Evolutionary conservation across 2,888 invertebrate genomes (phyloP), one percentile per base, ranked within the genome.

Genomic region (Ferdinandea cuprea): DNA sequence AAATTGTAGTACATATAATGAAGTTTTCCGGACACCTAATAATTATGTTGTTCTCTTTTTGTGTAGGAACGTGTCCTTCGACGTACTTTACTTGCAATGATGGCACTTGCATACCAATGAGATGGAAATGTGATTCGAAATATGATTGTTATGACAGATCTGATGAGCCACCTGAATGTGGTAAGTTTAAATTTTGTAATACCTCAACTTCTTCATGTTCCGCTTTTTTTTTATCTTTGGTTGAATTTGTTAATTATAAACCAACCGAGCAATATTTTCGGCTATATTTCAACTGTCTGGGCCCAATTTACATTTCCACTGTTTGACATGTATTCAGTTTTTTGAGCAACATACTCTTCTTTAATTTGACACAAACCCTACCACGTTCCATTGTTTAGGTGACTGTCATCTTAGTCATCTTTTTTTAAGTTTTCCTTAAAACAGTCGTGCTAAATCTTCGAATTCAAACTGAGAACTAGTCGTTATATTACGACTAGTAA

Each of bases 111-210:
- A 93, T 94, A 87, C 93, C 93, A 59, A 89, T 91, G 86, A 90
- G 91, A 74, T 93, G 93, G 92, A 92, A 91, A 87, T 94, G 94
- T 88, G 93, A 94, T 89, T 91, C 92, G 37, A 91, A 92, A 73
- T 89, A 89, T 30, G 94, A 94, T 87, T 94, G 94, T 87, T 90
- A 90, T 69, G 93, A 94, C 89, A 92, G 92, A 71, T 93, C 93
- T 72, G 94, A 94, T 88, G 94, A 94, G 89, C 91, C 92, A 72
- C 88, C 88, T 72, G 92, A 92, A 80, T 94, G 94, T 88, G 90
- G 92, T 92, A 89, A 91, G 91, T 88, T 48, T 25, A 44, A 44
- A 44, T 19, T 17, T 44, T n/a, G n/a, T n/a, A n/a, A n/a, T n/a
- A n/a, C n/a, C n/a, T n/a, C n/a, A n/a, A n/a, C 7, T 11, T 11